Conservation (phyloP, 2,797 vertebrate genomes). For the Rhinophrynus dorsalis region DNA sequence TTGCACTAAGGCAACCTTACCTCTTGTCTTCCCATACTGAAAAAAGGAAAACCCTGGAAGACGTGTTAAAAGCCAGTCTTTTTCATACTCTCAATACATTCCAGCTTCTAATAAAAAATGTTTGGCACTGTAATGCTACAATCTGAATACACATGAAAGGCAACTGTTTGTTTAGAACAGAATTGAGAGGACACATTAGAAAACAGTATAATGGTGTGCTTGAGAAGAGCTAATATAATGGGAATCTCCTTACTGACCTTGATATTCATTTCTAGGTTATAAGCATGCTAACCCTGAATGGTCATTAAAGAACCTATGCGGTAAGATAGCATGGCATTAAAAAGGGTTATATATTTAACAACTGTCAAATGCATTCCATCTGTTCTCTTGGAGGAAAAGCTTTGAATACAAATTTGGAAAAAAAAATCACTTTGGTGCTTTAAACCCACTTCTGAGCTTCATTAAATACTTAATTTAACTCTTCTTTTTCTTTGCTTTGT, state of each 20-base stretch:
- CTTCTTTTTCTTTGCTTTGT: constrained; percentile 48
- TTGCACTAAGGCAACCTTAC: constrained; percentile 1
- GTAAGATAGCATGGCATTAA: constrained; percentile 28
- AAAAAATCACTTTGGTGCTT: constrained; percentile 49
- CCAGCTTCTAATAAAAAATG: constrained; percentile 45
- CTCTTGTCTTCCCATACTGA: background rate
- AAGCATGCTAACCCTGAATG: constrained; percentile 53
- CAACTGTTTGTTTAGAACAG: constrained; percentile 51
- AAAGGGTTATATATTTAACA: constrained; percentile 51
- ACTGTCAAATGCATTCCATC: constrained; percentile 47
- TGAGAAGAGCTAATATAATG: constrained; percentile 56
- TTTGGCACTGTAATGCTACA: constrained; percentile 62
- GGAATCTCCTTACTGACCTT: constrained; percentile 42
- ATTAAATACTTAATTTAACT: constrained; percentile 30
- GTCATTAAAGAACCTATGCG: constrained; percentile 49
- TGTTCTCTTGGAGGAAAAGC: constrained; percentile 48
- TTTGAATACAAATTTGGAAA: constrained; percentile 53
- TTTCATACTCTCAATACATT: constrained; percentile 6
- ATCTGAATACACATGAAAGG: constrained; percentile 55
- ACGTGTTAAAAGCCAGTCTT: background rate
- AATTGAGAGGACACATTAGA: constrained; percentile 54
- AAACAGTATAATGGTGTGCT: constrained; percentile 51
- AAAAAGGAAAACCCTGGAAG: constrained; percentile 44
- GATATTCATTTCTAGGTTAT: constrained; percentile 48
- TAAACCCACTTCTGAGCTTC: constrained; percentile 48